These are phyloP conservation scores for Patella pellucida DNA, from an alignment of 2,888 invertebrate species.

Conservation along the genomic window DNA sequence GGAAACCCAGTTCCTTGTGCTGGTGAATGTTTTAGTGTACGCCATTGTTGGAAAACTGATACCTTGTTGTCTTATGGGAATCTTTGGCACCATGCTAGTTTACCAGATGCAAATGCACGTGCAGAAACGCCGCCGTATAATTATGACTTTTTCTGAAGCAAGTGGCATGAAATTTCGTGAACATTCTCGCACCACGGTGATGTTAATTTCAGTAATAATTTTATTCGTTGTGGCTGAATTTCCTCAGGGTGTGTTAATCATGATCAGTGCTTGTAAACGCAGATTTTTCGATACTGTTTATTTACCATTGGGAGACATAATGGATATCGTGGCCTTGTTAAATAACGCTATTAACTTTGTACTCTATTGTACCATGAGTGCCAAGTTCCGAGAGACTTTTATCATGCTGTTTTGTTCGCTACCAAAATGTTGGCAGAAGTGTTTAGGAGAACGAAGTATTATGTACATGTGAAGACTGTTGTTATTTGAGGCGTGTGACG, in stretches of 20 bases:
- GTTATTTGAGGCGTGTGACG: too few relatives aligned
- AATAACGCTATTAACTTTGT: constrained; percentile 95
- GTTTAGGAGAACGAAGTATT: too few relatives aligned
- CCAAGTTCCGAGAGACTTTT: constrained; percentile 83
- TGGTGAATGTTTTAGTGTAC: constrained; percentile 89
- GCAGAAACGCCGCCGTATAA: constrained; percentile 51
- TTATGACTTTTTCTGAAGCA: constrained; percentile 51
- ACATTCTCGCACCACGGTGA: constrained; percentile 84
- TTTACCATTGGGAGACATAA: constrained; percentile 78
- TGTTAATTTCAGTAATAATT: constrained; percentile 87
- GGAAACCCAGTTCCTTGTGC: constrained; percentile 49
- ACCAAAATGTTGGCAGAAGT: neutral
- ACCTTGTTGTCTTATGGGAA: constrained; percentile 88
- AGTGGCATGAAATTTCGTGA: constrained; percentile 56
- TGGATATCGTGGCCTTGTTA: constrained; percentile 90
- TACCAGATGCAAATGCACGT: constrained; percentile 59
- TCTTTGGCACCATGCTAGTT: constrained; percentile 73
- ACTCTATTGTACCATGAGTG: constrained; percentile 92
- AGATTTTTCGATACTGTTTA: constrained; percentile 79
- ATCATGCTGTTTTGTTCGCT: constrained; percentile 49
- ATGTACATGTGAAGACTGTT: too few relatives aligned
- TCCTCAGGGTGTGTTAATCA: constrained; percentile 82
- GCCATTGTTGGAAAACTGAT: constrained; percentile 91
- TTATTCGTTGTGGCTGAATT: constrained; percentile 91
- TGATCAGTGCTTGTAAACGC: constrained; percentile 82